Evolutionary conservation across 2,113 vertebrate species (phyloP), one percentile per base, ranked within the genome.

Genomic region (Malaclemys terrapin): DNA sequence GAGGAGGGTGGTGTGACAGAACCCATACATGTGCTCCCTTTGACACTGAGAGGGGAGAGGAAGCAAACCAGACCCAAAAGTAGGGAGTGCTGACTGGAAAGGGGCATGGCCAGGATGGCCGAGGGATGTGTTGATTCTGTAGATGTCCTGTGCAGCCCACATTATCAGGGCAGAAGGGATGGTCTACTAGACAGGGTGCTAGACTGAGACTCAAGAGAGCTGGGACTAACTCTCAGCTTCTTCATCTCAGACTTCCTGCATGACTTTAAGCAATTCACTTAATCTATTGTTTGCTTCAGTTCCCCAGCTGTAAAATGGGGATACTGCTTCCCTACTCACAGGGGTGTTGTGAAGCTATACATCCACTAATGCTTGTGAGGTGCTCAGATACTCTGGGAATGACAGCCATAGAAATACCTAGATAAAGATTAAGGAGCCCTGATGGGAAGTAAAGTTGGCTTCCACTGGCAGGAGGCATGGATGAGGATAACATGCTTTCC

Each of bases 41-140:
- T 9, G 8, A 65, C 5, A 83, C 69, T 50, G 52, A 50, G 17
- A 50, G 14, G 54, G 81, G 84, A 95, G n/a, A 35, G 0, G 1
- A 82, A 79, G 85, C 16, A 42, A 72, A 76, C 29, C 56, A 75
- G 25, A 25, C 45, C 2, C 0, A 0, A 31, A 38, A 14, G 1
- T 10, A 35, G 1, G 22, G 19, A 1, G 0, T 24, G 14, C 22
- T 82, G 82, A 5, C n/a, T 59, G 47, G 14, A 5, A 47, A 14
- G 42, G 72, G 22, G 56, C 38, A 45, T n/a, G 82, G 62, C 49
- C 8, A 3, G 2, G 1, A 0, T 14, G 8, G 8, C 42, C 86
- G 47, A 17, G 65, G 65, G 65, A 38, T 38, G n/a, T 72, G n/a
- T n/a, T 72, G 16, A 22, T 72, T 72, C 5, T 14, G 2, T 76